phyloP scores from a whole-genome alignment of 2,797 vertebrate species.

The Poecilia picta region DNA sequence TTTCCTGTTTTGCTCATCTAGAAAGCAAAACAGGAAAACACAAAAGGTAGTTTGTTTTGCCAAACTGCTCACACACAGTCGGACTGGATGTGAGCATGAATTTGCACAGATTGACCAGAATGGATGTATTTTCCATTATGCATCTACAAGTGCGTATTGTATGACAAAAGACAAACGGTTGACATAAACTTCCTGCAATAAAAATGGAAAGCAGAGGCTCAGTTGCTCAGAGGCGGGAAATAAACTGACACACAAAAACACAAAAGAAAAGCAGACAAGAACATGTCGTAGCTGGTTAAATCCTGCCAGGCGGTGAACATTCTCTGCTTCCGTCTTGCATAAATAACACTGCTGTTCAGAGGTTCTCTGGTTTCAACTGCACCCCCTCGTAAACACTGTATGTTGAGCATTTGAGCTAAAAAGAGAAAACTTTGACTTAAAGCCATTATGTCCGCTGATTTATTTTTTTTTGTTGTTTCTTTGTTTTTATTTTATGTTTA shows the following conservation, averaged over 20 bases:
- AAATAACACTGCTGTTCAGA: background rate
- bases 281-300: background rate
- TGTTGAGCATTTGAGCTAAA: background rate
- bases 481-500: background rate
- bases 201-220: background rate
- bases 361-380: background rate
- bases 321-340: background rate
- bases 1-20: background rate
- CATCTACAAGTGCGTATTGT: background rate
- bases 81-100: background rate
- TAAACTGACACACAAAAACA: background rate
- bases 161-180: background rate
- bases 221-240: background rate
- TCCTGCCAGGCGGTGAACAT: background rate
- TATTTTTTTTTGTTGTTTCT: no score
- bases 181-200: background rate
- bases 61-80: background rate
- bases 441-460: background rate
- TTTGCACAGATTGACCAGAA: background rate
- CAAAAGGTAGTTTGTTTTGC: background rate
- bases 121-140: background rate
- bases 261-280: background rate
- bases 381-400: background rate
- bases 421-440: background rate
- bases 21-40: no score